Base-by-base conservation (phyloP, 2,797 vertebrate genomes). In the Alfaro cultratus region DNA sequence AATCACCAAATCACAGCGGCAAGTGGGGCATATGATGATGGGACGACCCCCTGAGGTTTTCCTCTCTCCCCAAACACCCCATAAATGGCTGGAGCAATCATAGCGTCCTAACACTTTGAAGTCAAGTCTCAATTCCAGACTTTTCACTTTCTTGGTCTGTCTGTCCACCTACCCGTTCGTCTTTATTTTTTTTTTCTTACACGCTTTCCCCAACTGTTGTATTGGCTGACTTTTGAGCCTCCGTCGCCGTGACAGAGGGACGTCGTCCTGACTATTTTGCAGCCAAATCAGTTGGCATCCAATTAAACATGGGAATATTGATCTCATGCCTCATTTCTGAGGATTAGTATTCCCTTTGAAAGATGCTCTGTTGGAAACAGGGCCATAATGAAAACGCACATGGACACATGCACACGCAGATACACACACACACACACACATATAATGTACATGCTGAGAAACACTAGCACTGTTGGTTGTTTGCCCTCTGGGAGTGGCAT, bases 21-120 rank as follows among this genome's bases (percentile, higher is more conserved):
- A 94, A 92, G 89, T 94, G 90, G 90, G 93, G 92, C 93, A 93
- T 93, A 93, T 88, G 93, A 94, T 96, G 95, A 95, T 96, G 94
- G 93, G 91, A 93, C 86, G 89, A 93, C 94, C 93, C 92, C 93
- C 94, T 84, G 87, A 93, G 91, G 93, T 91, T 93, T 92, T 88
- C 81, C 84, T 90, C 87, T 91, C 83, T 89, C 88, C 90, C 90
- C 87, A 91, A 90, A 90, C 91, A 89, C 85, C 91, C 89, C 84
- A 93, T 93, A 92, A 94, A 94, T 93, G 93, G 87, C 93, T 92
- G 84, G 82, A 92, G 92, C 91, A 94, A 94, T 95, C 94, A 94
- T 90, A 91, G 82, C 85, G 87, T 93, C 91, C 93, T 91, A 85
- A 89, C 93, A 93, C 94, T 94, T 94, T 95, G 92, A 94, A 92